Base-by-base conservation (phyloP, 1,140 invertebrate species). In the Choristoneura fumiferana region DNA sequence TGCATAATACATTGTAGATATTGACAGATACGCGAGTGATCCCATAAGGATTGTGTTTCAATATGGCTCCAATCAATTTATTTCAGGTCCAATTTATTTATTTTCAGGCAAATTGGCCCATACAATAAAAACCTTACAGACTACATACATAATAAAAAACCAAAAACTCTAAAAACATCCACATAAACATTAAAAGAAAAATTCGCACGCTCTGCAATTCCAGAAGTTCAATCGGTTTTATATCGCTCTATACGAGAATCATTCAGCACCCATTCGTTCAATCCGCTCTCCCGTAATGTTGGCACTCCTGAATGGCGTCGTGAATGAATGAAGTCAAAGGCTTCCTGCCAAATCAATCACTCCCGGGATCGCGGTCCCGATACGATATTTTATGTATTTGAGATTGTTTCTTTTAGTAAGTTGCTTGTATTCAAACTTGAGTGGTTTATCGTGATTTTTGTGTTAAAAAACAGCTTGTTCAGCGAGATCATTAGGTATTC, bases 341-440 rank as follows among this genome's bases (percentile, higher is more conserved):
- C 43, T 8, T 8, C 10, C 43, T 49, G 43, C 22, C 43, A 49
- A 49, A 49, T 49, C 43, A 49, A 49, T 49, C 43, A 49, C 43
- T 22, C 43, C 29, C 43, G 22, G 22, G 6, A 22, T 43, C 15
- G 15, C 14, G 15, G 9, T 10, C 1, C 13, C 40, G 15, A 45
- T n/a, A 10, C 40, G 3, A 37, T 37, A 12, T 49, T 29, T 49
- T 6, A 49, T 49, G 43, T 29, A 29, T 29, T 29, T 29, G 22
- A 49, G 18, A 18, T n/a, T 33, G 43, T 49, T 49, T 43, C 18
- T 49, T 49, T 49, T 18, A 49, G 18, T 49, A 13, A 49, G 22
- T 49, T 22, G 4, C 43, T 49, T 17, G 8, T 29, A n/a, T 18
- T 15, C 15, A 17, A 10, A 22, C 10, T 6, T 29, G 22, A 49